Percentiles rank a stretch among this genome's conserved stretches.
Evolutionary conservation across 2,888 invertebrate species (phyloP).

Genomic region (Dusona sp.): DNA sequence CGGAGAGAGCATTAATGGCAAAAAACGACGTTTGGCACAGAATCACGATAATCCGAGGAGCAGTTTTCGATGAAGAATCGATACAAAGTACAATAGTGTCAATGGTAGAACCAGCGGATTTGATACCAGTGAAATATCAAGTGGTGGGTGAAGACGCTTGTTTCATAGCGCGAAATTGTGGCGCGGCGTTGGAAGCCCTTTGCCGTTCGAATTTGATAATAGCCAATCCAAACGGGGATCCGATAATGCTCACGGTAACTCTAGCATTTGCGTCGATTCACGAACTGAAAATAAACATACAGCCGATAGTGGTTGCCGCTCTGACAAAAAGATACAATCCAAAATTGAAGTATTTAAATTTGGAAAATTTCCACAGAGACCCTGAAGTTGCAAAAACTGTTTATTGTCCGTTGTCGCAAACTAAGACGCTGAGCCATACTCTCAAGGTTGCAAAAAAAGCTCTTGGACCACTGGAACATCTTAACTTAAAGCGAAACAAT

Average conservation of each 20-base stretch:
- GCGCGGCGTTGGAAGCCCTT: conserved; percentile 85
- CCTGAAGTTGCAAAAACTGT: conserved; percentile 81
- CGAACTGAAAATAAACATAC: conserved; percentile 85
- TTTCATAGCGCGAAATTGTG: conserved; percentile 85
- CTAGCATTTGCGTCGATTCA: conserved; percentile 84
- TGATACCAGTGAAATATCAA: conserved; percentile 85
- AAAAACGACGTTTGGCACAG: conserved; percentile 82
- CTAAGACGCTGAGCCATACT: conserved; percentile 85
- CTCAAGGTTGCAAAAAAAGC: conserved; percentile 80
- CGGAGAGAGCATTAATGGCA: conserved; percentile 80
- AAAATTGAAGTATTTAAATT: conserved; percentile 80
- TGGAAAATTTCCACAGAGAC: conserved; percentile 85
- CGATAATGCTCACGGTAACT: conserved; percentile 82
- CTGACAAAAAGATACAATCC: conserved; percentile 82
- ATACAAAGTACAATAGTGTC: conserved; percentile 84
- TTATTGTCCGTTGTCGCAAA: conserved; percentile 85
- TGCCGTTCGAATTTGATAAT: conserved; percentile 84
- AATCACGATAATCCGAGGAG: conserved; percentile 79
- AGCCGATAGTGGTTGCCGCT: conserved; percentile 83
- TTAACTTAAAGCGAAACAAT: conserved; percentile 79
- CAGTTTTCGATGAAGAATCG: conserved; percentile 80
- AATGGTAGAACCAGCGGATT: conserved; percentile 85
- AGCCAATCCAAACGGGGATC: conserved; percentile 75
- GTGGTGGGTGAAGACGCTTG: conserved; percentile 80
- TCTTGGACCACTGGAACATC: conserved; percentile 74